Evolutionary conservation across 2,797 vertebrate species (phyloP), one percentile per base, ranked within the genome.

Genomic region (Harpia harpyja): DNA sequence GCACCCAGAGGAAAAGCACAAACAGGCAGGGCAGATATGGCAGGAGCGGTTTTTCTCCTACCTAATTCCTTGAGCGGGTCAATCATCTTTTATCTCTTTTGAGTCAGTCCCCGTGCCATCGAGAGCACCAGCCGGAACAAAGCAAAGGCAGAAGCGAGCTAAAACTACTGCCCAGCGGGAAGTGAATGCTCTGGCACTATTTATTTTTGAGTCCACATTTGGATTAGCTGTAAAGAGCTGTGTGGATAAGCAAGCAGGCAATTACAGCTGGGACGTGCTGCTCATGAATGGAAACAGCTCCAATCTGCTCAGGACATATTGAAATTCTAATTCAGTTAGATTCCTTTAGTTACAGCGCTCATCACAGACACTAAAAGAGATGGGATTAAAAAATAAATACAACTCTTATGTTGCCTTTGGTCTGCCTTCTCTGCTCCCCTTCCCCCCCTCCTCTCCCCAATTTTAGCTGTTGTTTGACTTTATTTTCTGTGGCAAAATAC

Each of bases 261-360:
- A 95, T 75, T 94, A 89, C 68, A 81, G 85, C 85, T 73, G 91
- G 88, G 93, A 98, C 87, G 65, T 86, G 69, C 83, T 85, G 91
- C 94, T 90, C 85, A 37, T 96, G 92, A 98, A 85, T 92, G 95
- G 85, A 78, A 97, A 85, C 48, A 44, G 73, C 70, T 90, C 83
- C 81, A 92, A 79, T 95, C 97, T 96, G 93, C 84, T 79, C 77
- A 80, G 88, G 89, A 95, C 88, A 95, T 88, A 76, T 67, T 97
- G 92, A 97, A 94, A 96, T 77, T 96, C 64, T 96, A 96, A 97
- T 97, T 96, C 93, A 80, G 88, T 94, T 78, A 95, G 93, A 93
- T 94, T 96, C 91, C 72, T 94, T 46, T 70, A 92, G 94, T 80
- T 95, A 89, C 79, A 73, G 88, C 6, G 37, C 89, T 96, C 85